Base-by-base conservation (phyloP, 1,140 invertebrate genomes). In the Planococcus citri region DNA sequence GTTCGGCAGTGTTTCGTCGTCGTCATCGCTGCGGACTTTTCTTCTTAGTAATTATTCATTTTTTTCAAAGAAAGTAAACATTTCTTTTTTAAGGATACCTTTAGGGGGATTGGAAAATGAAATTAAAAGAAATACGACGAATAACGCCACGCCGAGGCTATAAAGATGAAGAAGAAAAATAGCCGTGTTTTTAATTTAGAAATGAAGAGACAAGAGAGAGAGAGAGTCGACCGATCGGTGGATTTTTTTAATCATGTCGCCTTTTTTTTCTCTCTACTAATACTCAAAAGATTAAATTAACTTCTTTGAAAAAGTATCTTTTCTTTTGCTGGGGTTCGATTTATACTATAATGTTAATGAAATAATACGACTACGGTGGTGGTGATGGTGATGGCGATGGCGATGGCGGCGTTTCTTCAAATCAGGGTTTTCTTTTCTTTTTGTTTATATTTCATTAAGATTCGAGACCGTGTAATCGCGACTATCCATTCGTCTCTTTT, bases 271-370 rank as follows among this genome's bases (percentile, higher is more conserved):
- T 6, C 57, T 60, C 57, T 37, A 8, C 6, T 51, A 51, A 51
- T 51, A 25, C 60, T 24, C 21, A 64, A 64, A 27, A 64, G 21
- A 64, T 64, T 27, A 64, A 64, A 64, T 64, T 64, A 64, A 64
- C 60, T 64, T 64, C 60, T 64, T 64, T 64, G 60, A 64, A 25
- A 27, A 27, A 64, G 12, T 51, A 51, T 51, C 41, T 51, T 51
- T 51, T 51, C 41, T 51, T 33, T 51, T 51, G n/a, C n/a, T n/a
- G 41, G 41, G 41, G 41, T 51, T 51, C 41, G 41, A 51, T 51
- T 51, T 51, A 51, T n/a, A n/a, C n/a, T n/a, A n/a, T 51, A 17
- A 51, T 51, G 41, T 51, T 51, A 51, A 51, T 51, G 41, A 51
- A 51, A 51, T 51, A 51, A 51, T 51, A 51, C 41, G 41, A 17